These are phyloP conservation scores for Parauchenoglanis ngamensis DNA, from an alignment of 2,797 vertebrate species.

Conservation along the genomic window DNA sequence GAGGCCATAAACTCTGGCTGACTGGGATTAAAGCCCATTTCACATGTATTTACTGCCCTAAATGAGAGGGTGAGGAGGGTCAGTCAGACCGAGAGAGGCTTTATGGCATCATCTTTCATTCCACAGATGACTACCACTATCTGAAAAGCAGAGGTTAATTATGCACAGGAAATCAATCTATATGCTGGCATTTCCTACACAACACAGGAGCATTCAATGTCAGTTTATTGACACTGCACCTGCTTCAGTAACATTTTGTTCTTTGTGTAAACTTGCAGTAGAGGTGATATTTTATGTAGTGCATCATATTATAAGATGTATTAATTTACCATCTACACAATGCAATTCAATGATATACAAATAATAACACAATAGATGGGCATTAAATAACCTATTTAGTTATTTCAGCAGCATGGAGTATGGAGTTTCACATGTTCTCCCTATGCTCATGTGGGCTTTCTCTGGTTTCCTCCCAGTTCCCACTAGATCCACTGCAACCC, in stretches of 20 bases:
- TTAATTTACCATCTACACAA: background rate
- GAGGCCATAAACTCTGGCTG: conserved; percentile 43
- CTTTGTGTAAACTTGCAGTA: background rate
- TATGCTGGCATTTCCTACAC: background rate
- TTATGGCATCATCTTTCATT: conserved; percentile 44
- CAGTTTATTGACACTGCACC: conserved; percentile 25
- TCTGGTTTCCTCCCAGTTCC: background rate
- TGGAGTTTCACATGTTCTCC: background rate
- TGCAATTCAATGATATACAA: background rate
- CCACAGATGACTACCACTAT: conserved; percentile 1
- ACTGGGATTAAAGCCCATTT: conserved; percentile 43
- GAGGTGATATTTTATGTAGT: background rate
- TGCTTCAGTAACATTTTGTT: background rate
- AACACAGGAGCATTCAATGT: conserved; percentile 13
- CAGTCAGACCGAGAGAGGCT: conserved; percentile 18
- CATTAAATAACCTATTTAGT: background rate
- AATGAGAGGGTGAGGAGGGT: conserved; percentile 39
- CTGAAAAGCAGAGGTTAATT: conserved; percentile 31
- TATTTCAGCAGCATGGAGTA: background rate
- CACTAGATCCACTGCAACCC: background rate
- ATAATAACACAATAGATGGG: background rate
- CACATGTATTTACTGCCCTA: conserved; percentile 45
- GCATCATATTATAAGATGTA: background rate
- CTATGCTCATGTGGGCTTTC: background rate
- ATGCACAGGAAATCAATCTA: conserved; percentile 28